Conservation (phyloP, 2,888 invertebrate genomes). For the Nomada lathburiana region DNA sequence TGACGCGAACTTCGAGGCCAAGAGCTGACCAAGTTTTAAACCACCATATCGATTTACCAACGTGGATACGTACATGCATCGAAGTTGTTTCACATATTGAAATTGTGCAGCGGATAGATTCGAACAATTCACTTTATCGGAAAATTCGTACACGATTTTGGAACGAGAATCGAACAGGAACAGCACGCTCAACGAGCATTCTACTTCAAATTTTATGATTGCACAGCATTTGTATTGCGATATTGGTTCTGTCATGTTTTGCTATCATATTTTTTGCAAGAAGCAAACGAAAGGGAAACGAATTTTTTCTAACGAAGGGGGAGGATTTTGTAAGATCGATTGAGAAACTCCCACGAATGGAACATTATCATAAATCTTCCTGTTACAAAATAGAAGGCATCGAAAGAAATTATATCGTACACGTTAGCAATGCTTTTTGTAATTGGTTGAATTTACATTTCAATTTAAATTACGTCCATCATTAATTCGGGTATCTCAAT, state of each 20-base stretch:
- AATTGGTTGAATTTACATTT: too few relatives aligned
- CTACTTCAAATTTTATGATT: not conserved
- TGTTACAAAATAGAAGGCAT: too few relatives aligned
- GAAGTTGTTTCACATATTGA: slow-evolving; percentile 16
- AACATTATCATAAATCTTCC: too few relatives aligned
- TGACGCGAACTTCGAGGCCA: not conserved
- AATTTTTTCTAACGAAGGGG: too few relatives aligned
- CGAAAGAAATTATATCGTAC: too few relatives aligned
- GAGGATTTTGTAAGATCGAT: too few relatives aligned
- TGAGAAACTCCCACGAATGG: too few relatives aligned
- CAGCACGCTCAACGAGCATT: not conserved
- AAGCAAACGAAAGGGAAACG: too few relatives aligned
- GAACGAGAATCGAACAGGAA: not conserved
- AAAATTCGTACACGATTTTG: not conserved
- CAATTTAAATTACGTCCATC: not conserved
- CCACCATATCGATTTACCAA: slow-evolving; percentile 28
- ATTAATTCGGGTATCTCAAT: not conserved
- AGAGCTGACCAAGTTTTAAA: slow-evolving; percentile 10
- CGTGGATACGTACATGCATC: not conserved
- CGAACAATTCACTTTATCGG: slow-evolving; percentile 14
- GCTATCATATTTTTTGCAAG: too few relatives aligned
- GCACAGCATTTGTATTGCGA: too few relatives aligned
- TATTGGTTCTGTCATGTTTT: too few relatives aligned
- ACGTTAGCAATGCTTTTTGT: too few relatives aligned
- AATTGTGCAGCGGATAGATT: slow-evolving; percentile 8